Evolutionary conservation across 2,888 invertebrate species (phyloP).

Genomic region (Neria commutata): DNA sequence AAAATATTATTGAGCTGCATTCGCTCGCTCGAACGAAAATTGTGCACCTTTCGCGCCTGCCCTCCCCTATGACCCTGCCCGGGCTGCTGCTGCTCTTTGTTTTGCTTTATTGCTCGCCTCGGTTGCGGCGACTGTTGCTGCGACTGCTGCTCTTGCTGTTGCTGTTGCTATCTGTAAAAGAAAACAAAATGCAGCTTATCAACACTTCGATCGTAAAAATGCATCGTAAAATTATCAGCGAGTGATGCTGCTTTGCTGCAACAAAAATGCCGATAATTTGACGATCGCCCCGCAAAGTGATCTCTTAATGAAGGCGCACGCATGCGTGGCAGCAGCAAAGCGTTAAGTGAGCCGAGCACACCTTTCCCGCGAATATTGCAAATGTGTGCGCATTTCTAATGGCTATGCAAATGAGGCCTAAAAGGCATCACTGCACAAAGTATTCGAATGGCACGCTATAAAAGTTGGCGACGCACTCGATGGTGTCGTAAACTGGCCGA

Average conservation of each 20-base stretch:
- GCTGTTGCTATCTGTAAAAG: too few relatives aligned
- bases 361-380: too few relatives aligned
- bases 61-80: neutral
- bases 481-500: too few relatives aligned
- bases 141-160: too few relatives aligned
- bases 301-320: constrained; percentile 12
- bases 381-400: too few relatives aligned
- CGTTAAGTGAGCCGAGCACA: neutral
- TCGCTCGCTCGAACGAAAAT: neutral
- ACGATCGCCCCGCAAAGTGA: constrained; percentile 24
- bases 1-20: too few relatives aligned
- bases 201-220: constrained; percentile 36
- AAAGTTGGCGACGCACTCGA: too few relatives aligned
- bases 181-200: constrained; percentile 24
- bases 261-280: constrained; percentile 23
- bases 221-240: constrained; percentile 38
- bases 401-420: too few relatives aligned
- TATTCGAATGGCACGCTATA: too few relatives aligned
- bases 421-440: too few relatives aligned
- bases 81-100: neutral
- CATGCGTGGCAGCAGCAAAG: neutral
- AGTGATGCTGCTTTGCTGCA: constrained; percentile 28
- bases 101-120: too few relatives aligned
- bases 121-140: too few relatives aligned
- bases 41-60: neutral